Base-by-base conservation (phyloP, 2,113 vertebrate species). In the Antechinus flavipes region DNA sequence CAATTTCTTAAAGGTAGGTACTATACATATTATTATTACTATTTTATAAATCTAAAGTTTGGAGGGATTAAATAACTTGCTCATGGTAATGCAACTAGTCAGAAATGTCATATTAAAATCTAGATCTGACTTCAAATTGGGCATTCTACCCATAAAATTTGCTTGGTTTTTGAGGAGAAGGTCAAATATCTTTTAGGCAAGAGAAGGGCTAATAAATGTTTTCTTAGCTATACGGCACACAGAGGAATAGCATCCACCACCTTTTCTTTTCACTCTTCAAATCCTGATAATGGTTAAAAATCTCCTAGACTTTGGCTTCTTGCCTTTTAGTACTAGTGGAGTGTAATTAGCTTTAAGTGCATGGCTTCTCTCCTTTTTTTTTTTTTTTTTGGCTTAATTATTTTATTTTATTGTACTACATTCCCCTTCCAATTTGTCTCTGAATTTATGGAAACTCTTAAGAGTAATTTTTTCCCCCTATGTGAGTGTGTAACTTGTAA, bases 311-410 rank as follows among this genome's bases (percentile, higher is more conserved):
- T 94, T 97, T 98, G 98, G 98, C 98, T 92, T 94, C 0, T 50
- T 96, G 98, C 98, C 98, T 93, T 92, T 10, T 68, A 97, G 97
- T 94, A 97, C 98, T 97, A 98, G 98, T 96, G 97, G 95, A 98
- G 97, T 97, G 94, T 98, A 97, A 98, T 98, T 97, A 96, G 95
- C 97, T 97, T 97, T 96, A 68, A 68, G 96, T 98, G 95, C 97
- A 97, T 98, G 96, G 97, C 98, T 97, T 96, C 96, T 96, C 94
- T 96, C 94, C 96, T 94, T 97, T 96, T n/a, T 95, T 0, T 26
- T 0, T 47, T 47, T 47, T 47, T 47, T 47, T 47, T 47, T 47
- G 47, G 90, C 93, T 94, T 95, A 96, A 96, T 97, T 94, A 53
- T 92, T 94, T 95, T 97, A 95, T 98, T 96, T 97, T 94, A 93